Conservation (phyloP, 2,888 invertebrate species). For the Chloroclystis v-ata region DNA sequence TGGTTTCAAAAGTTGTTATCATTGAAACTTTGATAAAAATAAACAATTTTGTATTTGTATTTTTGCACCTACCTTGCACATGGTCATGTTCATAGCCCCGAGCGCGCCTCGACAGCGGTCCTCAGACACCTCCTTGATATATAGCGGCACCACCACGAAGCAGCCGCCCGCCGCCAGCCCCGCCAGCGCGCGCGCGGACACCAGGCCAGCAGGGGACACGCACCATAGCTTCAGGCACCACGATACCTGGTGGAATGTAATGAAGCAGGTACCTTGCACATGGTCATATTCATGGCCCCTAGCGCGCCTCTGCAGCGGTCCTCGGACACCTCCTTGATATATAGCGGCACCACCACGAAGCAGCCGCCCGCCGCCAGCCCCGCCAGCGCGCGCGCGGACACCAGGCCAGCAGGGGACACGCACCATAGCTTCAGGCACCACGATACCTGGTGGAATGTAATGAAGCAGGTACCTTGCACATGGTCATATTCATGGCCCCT, state of each 20-base stretch:
- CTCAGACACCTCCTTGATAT: constrained; percentile 57
- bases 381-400: constrained; percentile 47
- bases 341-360: constrained; percentile 54
- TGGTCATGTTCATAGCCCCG: constrained; percentile 54
- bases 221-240: constrained; percentile 51
- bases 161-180: constrained; percentile 54
- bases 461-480: constrained; percentile 52
- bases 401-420: constrained; percentile 40
- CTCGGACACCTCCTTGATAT: constrained; percentile 57
- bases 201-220: constrained; percentile 40
- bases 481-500: constrained; percentile 54
- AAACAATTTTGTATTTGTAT: no score
- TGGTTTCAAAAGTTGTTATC: no score
- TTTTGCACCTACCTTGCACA: constrained; percentile 48
- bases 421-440: constrained; percentile 51
- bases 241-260: constrained; percentile 48
- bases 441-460: constrained; percentile 48
- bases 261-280: constrained; percentile 48
- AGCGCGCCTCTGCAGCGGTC: constrained; percentile 52
- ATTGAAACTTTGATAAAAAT: no score
- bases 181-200: constrained; percentile 47
- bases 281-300: constrained; percentile 54
- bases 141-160: constrained; percentile 54
- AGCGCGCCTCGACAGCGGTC: constrained; percentile 52
- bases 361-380: constrained; percentile 54